These are phyloP conservation scores for Balaeniceps rex DNA, from an alignment of 2,113 vertebrate species.

Conservation along the genomic window DNA sequence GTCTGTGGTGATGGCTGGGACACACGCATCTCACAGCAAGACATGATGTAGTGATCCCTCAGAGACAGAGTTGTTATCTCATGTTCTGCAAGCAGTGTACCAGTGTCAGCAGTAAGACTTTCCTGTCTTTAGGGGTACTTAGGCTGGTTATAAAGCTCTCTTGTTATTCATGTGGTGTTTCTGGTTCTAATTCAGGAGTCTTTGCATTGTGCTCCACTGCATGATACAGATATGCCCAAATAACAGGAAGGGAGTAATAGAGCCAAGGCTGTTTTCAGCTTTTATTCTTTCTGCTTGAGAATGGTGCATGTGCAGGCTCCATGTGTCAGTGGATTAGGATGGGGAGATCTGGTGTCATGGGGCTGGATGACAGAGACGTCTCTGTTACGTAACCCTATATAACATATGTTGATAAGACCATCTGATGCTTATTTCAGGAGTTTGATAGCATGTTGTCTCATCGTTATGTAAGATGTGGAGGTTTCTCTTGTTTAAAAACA, in stretches of 20 bases:
- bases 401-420: slow-evolving; percentile 1
- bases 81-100: background rate
- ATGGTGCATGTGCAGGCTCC: background rate
- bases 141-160: background rate
- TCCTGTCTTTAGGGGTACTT: background rate
- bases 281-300: background rate
- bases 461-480: background rate
- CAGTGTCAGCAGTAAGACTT: background rate
- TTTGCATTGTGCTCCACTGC: background rate
- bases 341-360: slow-evolving; percentile 8
- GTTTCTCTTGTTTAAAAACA: slow-evolving; percentile 4
- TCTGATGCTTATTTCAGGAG: slow-evolving; percentile 29
- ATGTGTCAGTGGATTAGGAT: slow-evolving; percentile 26
- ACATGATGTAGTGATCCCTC: background rate
- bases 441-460: background rate
- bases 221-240: background rate
- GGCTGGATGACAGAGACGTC: background rate
- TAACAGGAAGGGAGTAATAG: background rate
- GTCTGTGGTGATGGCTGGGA: background rate
- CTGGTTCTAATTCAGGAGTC: background rate
- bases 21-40: background rate
- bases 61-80: background rate
- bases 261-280: background rate
- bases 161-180: background rate
- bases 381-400: background rate